A percentile compares a stretch with the other conserved stretches of the same genome.
phyloP scores from a whole-genome alignment of 2,797 vertebrate genomes.

The Sebastolobus alascanus region DNA sequence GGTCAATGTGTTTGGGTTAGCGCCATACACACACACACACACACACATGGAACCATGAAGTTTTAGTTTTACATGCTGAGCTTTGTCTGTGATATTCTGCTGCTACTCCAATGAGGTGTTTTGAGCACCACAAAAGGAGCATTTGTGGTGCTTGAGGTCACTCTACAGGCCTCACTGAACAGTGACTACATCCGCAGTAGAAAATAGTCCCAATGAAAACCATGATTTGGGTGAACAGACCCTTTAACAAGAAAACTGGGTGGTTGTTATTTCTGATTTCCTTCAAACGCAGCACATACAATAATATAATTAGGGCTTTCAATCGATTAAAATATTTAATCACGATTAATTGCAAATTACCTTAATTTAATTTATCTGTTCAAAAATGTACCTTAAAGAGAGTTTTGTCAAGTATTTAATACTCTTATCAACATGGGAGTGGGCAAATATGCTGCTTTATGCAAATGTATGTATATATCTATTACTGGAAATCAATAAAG shows the following conservation, averaged over 20 bases:
- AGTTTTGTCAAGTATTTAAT: no score
- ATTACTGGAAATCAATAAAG: no score
- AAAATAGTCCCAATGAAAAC: neutral
- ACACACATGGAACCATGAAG: no score
- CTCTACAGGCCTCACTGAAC: neutral
- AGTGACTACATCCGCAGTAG: neutral
- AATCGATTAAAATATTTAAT: no score
- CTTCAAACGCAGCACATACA: neutral
- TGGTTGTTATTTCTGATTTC: no score
- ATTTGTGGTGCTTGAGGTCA: neutral
- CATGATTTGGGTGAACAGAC: constrained; percentile 11
- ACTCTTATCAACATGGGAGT: no score
- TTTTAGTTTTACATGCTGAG: neutral
- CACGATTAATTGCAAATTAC: no score
- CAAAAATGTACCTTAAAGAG: no score
- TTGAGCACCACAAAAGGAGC: neutral
- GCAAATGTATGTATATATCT: no score
- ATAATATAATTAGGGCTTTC: neutral
- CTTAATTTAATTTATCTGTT: no score
- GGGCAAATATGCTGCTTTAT: no score
- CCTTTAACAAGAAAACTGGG: constrained; percentile 38
- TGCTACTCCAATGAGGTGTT: neutral
- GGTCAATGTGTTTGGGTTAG: constrained; percentile 3
- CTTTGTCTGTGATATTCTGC: constrained; percentile 7
- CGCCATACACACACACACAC: neutral